phyloP scores from a whole-genome alignment of 2,797 vertebrate genomes.

The Lates japonicus region DNA sequence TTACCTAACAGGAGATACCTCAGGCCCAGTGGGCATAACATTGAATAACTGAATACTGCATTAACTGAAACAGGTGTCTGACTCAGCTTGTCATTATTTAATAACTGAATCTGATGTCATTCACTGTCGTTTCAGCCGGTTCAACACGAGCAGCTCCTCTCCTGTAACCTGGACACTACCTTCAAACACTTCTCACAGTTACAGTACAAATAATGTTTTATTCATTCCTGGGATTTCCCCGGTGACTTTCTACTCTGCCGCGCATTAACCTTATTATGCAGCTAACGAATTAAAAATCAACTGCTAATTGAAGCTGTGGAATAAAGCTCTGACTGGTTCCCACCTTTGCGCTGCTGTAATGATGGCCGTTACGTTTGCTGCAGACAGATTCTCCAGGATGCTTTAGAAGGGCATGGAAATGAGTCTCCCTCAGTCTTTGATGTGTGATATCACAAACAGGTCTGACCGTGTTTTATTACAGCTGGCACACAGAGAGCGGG shows the following conservation, averaged over 20 bases:
- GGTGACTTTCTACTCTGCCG: slow-evolving; percentile 25
- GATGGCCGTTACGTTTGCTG: slow-evolving; percentile 41
- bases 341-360: slow-evolving; percentile 57
- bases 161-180: neutral
- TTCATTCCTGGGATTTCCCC: slow-evolving; percentile 45
- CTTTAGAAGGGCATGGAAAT: slow-evolving; percentile 72
- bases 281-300: slow-evolving; percentile 46
- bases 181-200: slow-evolving; percentile 26
- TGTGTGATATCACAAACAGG: slow-evolving; percentile 71
- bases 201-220: slow-evolving; percentile 41
- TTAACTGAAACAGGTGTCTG: slow-evolving; percentile 9
- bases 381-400: slow-evolving; percentile 61
- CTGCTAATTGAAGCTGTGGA: slow-evolving; percentile 52
- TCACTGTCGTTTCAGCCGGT: slow-evolving; percentile 2
- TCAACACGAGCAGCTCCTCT: slow-evolving; percentile 13
- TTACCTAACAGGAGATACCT: neutral
- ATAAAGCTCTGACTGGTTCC: slow-evolving; percentile 32
- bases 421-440: slow-evolving; percentile 72
- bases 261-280: slow-evolving; percentile 56
- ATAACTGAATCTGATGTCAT: slow-evolving; percentile 17
- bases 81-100: slow-evolving; percentile 32
- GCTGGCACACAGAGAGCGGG: slow-evolving; percentile 47
- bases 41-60: slow-evolving; percentile 12
- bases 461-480: slow-evolving; percentile 72
- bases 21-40: neutral